Percentiles rank a stretch among this genome's conserved stretches.
Evolutionary conservation across 2,797 vertebrate genomes (phyloP).

Genomic region (Girardinus metallicus): DNA sequence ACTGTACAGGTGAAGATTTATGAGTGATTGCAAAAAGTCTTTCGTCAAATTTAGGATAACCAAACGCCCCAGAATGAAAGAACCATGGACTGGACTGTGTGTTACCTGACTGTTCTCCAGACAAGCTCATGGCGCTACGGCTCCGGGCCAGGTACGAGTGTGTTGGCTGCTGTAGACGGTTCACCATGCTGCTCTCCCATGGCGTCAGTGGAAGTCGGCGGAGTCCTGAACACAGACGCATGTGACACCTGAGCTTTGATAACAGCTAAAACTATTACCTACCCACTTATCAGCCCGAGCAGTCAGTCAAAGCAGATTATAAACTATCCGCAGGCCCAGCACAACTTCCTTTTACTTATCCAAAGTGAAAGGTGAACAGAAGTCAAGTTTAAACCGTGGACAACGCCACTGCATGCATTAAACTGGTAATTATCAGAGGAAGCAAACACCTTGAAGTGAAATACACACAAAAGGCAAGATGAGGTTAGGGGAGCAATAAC

Average conservation of each 20-base stretch:
- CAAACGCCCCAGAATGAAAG: not conserved
- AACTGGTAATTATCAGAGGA: constrained; percentile 14
- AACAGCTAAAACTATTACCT: constrained; percentile 29
- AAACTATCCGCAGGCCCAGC: not conserved
- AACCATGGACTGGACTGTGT: not conserved
- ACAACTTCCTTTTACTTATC: not conserved
- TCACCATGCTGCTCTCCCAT: constrained; percentile 94
- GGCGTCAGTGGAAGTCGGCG: constrained; percentile 90
- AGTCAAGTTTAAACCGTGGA: constrained; percentile 39
- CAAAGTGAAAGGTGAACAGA: not conserved
- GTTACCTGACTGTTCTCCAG: constrained; percentile 92
- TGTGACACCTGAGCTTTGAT: constrained; percentile 26
- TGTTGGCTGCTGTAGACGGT: constrained; percentile 94
- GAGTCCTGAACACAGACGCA: constrained; percentile 77
- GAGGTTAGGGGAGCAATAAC: constrained; percentile 27
- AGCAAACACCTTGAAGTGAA: constrained; percentile 42
- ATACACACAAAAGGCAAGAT: constrained; percentile 42
- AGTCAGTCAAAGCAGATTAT: constrained; percentile 35
- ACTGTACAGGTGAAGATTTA: not conserved
- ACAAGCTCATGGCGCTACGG: constrained; percentile 92
- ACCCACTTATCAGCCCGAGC: constrained; percentile 29
- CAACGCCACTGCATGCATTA: constrained; percentile 48
- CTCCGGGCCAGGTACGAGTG: constrained; percentile 97
- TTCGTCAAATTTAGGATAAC: not conserved
- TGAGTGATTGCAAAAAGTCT: not conserved